These are phyloP conservation scores for Gambusia affinis DNA, from an alignment of 2,113 vertebrate species.

Conservation along the genomic window DNA sequence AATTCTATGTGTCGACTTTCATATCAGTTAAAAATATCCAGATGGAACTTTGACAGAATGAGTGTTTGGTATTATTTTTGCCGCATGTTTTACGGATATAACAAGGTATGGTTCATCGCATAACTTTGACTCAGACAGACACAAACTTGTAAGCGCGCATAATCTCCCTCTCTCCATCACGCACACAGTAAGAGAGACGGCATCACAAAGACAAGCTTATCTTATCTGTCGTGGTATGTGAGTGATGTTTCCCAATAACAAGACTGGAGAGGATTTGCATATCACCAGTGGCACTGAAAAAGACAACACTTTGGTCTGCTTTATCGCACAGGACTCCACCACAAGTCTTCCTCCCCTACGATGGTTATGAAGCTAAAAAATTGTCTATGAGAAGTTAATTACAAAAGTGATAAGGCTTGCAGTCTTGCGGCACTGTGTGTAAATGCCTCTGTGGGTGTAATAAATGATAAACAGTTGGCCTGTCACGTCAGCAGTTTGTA, in stretches of 20 bases:
- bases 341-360: slow-evolving; percentile 32
- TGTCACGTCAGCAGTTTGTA: slow-evolving; percentile 30
- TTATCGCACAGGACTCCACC: slow-evolving; percentile 39
- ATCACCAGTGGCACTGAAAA: slow-evolving; percentile 41
- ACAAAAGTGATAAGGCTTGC: slow-evolving; percentile 42
- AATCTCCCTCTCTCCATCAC: neutral
- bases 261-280: slow-evolving; percentile 56
- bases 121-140: slow-evolving; percentile 4
- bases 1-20: neutral
- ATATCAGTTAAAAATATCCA: neutral
- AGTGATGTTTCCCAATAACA: slow-evolving; percentile 68
- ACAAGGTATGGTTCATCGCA: slow-evolving; percentile 7
- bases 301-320: slow-evolving; percentile 46
- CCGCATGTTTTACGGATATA: neutral
- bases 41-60: neutral
- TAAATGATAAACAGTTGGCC: slow-evolving; percentile 36
- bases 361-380: slow-evolving; percentile 31
- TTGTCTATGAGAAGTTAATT: slow-evolving; percentile 58
- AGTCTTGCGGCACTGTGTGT: slow-evolving; percentile 33
- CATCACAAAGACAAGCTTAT: slow-evolving; percentile 59
- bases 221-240: slow-evolving; percentile 60
- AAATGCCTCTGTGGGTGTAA: slow-evolving; percentile 17
- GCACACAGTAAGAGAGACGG: neutral
- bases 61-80: neutral
- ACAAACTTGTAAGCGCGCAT: slow-evolving; percentile 1